Conservation (phyloP, 2,888 invertebrate genomes). For the Ectemnius continuus region DNA sequence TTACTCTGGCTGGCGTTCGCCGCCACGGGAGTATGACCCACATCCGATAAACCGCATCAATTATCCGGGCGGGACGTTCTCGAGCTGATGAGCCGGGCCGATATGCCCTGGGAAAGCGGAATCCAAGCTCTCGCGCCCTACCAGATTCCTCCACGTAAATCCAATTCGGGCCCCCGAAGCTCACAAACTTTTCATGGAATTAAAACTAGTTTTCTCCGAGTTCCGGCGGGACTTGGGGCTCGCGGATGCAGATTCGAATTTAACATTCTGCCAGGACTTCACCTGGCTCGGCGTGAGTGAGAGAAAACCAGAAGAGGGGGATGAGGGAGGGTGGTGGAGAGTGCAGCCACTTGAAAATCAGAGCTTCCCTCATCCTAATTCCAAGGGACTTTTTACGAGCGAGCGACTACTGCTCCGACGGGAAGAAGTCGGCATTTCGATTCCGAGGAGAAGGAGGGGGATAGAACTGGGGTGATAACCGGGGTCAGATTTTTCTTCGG, state of each 20-base stretch:
- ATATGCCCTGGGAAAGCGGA: slow-evolving; percentile 15
- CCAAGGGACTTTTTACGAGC: not conserved
- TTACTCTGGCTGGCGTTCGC: slow-evolving; percentile 20
- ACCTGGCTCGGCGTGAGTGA: not conserved
- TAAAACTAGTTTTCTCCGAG: slow-evolving; percentile 1
- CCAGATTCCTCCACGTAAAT: slow-evolving; percentile 9
- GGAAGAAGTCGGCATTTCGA: too few species aligned
- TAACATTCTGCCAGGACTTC: not conserved
- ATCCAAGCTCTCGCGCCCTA: not conserved
- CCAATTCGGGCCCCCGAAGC: slow-evolving; percentile 5
- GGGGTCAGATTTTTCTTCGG: not conserved
- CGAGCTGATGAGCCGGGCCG: slow-evolving; percentile 31
- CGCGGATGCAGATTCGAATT: slow-evolving; percentile 6
- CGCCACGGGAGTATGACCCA: slow-evolving; percentile 35
- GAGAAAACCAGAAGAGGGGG: too few species aligned
- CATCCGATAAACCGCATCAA: slow-evolving; percentile 53
- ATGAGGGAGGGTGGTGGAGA: too few species aligned
- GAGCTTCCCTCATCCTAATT: not conserved
- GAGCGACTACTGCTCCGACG: too few species aligned
- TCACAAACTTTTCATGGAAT: slow-evolving; percentile 1
- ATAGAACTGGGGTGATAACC: too few species aligned
- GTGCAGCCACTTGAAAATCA: slow-evolving; percentile 1
- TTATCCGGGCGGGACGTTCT: slow-evolving; percentile 46
- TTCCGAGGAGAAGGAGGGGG: not conserved
- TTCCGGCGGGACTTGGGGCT: not conserved